Evolutionary conservation across 1,140 invertebrate species (phyloP), one percentile per base, ranked within the genome.

Genomic region (Belonocnema kinseyi): DNA sequence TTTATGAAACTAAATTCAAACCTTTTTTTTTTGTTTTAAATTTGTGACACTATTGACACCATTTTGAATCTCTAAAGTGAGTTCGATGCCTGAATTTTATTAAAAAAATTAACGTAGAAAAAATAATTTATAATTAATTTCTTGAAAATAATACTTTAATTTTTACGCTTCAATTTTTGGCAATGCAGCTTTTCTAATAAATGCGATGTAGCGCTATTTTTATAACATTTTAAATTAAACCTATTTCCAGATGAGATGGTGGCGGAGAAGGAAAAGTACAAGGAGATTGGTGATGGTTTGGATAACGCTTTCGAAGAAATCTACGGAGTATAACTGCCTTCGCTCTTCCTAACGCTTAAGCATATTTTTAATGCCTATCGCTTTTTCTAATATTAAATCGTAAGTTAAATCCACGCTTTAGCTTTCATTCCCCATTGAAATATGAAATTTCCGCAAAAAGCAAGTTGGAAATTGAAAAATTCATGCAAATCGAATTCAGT

Each of bases 251-350:
- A 99, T 95, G 98, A 99, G 92, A 95, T 99, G 92, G 97, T 99
- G 88, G 95, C 95, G 88, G 98, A 99, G 92, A 99, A 99, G 94
- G 98, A 99, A 93, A 98, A 98, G 92, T 99, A 99, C 96, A 99
- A 99, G 94, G 95, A 97, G 91, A 99, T 99, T 93, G 98, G 97
- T 91, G 98, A 99, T 94, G 98, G 99, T 92, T 94, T 99, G 94
- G 98, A 99, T 93, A 96, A 95, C 88, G 98, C 98, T 85, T 99
- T 99, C 94, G 95, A 97, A 90, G 98, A 99, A 92, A 95, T 99
- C 92, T 98, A 98, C 93, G 95, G 94, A 89, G 95, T 95, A 87
- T 96, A 95, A 93, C 87, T 83, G 77, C 58, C 85, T 86, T 79
- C 77, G 78, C 71, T 72, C 75, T 76, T 76, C 82, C 75, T 87